Percentiles rank a stretch among this genome's conserved stretches.
Evolutionary conservation across 1,140 invertebrate genomes (phyloP).

Genomic region (Drosophila sechellia): DNA sequence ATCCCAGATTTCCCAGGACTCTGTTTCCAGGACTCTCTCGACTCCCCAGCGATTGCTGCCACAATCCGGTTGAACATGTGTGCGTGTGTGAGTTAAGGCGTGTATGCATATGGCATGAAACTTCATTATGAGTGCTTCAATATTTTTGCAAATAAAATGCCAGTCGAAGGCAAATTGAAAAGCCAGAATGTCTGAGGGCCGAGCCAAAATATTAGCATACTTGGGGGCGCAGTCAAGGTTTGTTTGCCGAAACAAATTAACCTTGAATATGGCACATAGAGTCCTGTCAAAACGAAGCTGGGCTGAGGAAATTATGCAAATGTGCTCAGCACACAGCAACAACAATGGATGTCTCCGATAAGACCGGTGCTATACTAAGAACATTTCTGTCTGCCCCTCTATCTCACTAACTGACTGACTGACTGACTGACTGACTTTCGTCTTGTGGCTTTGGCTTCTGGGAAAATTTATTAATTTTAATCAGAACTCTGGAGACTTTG

Average conservation of each 20-base stretch:
- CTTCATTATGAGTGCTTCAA: conserved; percentile 66
- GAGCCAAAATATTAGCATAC: conserved; percentile 71
- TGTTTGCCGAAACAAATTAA: conserved; percentile 75
- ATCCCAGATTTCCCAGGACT: conserved; percentile 14
- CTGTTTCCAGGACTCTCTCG: neutral
- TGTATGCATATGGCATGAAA: conserved; percentile 63
- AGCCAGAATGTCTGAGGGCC: conserved; percentile 18
- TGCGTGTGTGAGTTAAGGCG: conserved; percentile 33
- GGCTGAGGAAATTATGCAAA: conserved; percentile 56
- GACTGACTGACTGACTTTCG: conserved; percentile 7
- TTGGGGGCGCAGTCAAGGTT: conserved; percentile 61
- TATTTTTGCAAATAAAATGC: conserved; percentile 57
- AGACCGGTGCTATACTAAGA: conserved; percentile 19
- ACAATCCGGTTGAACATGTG: conserved; percentile 13
- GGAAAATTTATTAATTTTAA: conserved; percentile 69
- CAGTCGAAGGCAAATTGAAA: conserved; percentile 52
- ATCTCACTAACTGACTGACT: too few relatives aligned
- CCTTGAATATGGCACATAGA: conserved; percentile 59
- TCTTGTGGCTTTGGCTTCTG: conserved; percentile 22
- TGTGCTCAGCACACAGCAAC: conserved; percentile 28
- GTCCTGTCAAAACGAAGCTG: conserved; percentile 33
- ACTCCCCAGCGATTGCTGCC: conserved; percentile 34
- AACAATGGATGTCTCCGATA: conserved; percentile 46
- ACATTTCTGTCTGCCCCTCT: neutral
- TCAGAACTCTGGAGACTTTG: conserved; percentile 43